phyloP scores from a whole-genome alignment of 2,113 vertebrate genomes.

The Takifugu bimaculatus region DNA sequence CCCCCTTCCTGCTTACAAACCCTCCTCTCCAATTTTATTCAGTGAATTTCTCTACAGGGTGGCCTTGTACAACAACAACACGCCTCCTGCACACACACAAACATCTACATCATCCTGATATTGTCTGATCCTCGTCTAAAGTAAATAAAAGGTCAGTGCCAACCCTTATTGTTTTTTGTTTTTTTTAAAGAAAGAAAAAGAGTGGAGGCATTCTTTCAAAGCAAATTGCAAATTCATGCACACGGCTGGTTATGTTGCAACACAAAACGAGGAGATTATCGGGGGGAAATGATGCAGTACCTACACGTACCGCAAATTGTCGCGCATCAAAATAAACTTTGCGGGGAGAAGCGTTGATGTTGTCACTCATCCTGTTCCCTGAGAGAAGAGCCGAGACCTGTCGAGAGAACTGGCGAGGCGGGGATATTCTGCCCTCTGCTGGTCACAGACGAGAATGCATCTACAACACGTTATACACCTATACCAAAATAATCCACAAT shows the following conservation, averaged over 20 bases:
- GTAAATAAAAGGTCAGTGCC: slow-evolving; percentile 9
- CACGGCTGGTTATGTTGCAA: slow-evolving; percentile 16
- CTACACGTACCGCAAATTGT: neutral
- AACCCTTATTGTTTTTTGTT: neutral
- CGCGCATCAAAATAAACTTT: slow-evolving; percentile 18
- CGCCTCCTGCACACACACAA: neutral
- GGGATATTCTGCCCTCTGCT: slow-evolving; percentile 68
- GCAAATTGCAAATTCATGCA: slow-evolving; percentile 5
- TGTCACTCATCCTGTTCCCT: slow-evolving; percentile 10
- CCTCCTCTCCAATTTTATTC: slow-evolving; percentile 9
- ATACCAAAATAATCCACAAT: no score
- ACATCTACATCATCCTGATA: neutral
- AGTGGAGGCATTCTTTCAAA: slow-evolving; percentile 16
- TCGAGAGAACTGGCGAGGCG: neutral
- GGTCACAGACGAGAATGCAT: slow-evolving; percentile 29
- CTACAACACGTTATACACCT: neutral
- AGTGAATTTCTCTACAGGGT: slow-evolving; percentile 5
- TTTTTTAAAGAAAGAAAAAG: slow-evolving; percentile 6
- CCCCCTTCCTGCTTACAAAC: slow-evolving; percentile 2
- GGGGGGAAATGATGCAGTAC: slow-evolving; percentile 1
- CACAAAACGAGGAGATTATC: slow-evolving; percentile 30
- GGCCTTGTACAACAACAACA: slow-evolving; percentile 10
- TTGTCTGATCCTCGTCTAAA: neutral
- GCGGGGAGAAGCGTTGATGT: slow-evolving; percentile 9
- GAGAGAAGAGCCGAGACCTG: neutral